Conservation (phyloP, 2,113 vertebrate genomes). For the Chitala chitala region DNA sequence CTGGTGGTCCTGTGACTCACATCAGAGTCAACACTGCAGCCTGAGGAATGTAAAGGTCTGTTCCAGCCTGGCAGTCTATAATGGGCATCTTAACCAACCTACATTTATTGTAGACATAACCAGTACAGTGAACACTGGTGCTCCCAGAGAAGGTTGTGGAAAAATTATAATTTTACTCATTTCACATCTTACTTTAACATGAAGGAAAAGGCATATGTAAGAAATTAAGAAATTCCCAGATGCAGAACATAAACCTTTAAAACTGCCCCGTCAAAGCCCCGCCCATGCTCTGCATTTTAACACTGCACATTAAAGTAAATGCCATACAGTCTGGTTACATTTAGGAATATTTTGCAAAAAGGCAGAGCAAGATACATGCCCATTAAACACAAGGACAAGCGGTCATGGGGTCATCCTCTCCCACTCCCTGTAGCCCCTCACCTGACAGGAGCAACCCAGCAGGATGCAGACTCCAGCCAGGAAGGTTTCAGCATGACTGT, state of each 20-base stretch:
- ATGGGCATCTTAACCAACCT: conserved; percentile 17
- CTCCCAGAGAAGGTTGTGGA: not conserved
- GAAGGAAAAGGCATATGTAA: too few species aligned
- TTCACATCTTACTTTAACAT: too few species aligned
- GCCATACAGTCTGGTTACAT: not conserved
- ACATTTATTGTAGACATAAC: not conserved
- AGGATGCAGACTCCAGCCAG: not conserved
- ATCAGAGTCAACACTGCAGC: not conserved
- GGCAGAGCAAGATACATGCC: not conserved
- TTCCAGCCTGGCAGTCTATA: not conserved
- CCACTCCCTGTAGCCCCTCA: not conserved
- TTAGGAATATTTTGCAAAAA: not conserved
- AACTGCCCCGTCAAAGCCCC: not conserved
- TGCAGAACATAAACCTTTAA: too few species aligned
- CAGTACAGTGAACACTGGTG: not conserved
- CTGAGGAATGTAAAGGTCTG: not conserved
- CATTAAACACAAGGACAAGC: not conserved
- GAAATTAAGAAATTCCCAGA: too few species aligned
- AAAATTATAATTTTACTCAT: not conserved
- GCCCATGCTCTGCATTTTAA: not conserved
- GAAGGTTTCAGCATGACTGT: conserved; percentile 1
- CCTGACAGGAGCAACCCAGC: not conserved
- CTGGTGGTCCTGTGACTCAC: conserved; percentile 1
- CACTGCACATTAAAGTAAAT: not conserved
- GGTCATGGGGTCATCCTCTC: not conserved